Base-by-base conservation (phyloP, 2,888 invertebrate species). In the Eurytoma californica region DNA sequence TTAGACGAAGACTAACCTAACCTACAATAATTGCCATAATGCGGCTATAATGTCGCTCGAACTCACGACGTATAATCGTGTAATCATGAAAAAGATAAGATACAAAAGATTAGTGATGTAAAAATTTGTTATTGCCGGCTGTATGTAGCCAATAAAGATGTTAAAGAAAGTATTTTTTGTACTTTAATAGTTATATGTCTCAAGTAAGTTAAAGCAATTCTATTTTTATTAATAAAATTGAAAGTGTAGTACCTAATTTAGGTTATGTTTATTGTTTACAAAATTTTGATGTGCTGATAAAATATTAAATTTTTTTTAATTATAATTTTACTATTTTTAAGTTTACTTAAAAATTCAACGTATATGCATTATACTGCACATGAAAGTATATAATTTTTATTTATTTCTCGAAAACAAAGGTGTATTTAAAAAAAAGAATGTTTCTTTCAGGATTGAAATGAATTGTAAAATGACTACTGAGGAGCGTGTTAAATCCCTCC, bases 401-500 rank as follows among this genome's bases (percentile, higher is more conserved):
- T 13, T n/a, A 12, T n/a, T 47, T 57, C 20, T 49, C 16, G 0
- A 13, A 49, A 66, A 57, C 49, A 7, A 13, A 57, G 66, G 49
- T 55, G 28, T 57, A 57, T 57, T 65, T 14, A 55, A 18, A 51
- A 16, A 30, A 47, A 63, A 66, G 47, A 12, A 55, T 18, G 65
- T 47, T 47, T 57, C n/a, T 63, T 9, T 0, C 55, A 72, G 51
- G 9, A 13, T 28, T 13, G 39, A 47, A 28, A 53, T 55, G n/a
- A 9, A 28, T 51, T 75, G 3, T 24, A 66, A 7, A 24, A 91
- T 91, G 90, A 88, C 89, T 60, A 90, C 88, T 83, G 90, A 91
- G 72, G 90, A 91, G 75, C 89, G 89, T 67, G 81, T 91, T 51
- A 88, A 89, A 82, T 85, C 88, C 20, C 86, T 92, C 2, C 85